Evolutionary conservation across 2,113 vertebrate genomes (phyloP).

Genomic region (Tringa solitaria): DNA sequence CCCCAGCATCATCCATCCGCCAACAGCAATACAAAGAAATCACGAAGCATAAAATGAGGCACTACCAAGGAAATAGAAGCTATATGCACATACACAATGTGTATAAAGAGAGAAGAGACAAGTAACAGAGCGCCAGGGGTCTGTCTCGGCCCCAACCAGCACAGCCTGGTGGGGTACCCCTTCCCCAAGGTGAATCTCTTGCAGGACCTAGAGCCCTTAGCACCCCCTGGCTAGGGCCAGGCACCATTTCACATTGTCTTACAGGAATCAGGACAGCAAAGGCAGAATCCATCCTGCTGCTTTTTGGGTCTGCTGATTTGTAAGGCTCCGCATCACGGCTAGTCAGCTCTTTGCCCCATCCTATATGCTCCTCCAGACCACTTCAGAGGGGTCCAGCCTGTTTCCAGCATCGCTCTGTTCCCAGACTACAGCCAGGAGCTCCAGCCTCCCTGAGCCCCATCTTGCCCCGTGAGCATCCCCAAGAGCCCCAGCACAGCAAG

Average conservation of each 20-base stretch:
- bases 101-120: background rate
- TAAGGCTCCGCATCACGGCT: rapidly evolving
- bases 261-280: background rate
- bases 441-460: background rate
- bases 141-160: rapidly evolving
- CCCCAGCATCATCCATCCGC: background rate
- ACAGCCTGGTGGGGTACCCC: background rate
- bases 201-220: background rate
- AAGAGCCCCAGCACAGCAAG: rapidly evolving
- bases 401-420: background rate
- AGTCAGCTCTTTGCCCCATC: rapidly evolving
- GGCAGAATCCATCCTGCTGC: background rate
- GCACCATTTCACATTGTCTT: rapidly evolving
- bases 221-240: rapidly evolving
- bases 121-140: background rate
- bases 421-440: background rate
- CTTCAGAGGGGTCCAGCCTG: rapidly evolving
- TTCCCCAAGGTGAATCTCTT: background rate
- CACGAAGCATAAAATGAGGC: background rate
- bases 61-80: background rate
- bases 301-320: background rate
- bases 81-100: background rate
- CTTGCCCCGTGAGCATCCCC: background rate
- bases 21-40: background rate
- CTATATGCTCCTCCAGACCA: background rate